Percentiles rank a stretch among this genome's conserved stretches.
These are phyloP conservation scores for Idaea aversata DNA, from an alignment of 2,888 invertebrate species.

Conservation along the genomic window DNA sequence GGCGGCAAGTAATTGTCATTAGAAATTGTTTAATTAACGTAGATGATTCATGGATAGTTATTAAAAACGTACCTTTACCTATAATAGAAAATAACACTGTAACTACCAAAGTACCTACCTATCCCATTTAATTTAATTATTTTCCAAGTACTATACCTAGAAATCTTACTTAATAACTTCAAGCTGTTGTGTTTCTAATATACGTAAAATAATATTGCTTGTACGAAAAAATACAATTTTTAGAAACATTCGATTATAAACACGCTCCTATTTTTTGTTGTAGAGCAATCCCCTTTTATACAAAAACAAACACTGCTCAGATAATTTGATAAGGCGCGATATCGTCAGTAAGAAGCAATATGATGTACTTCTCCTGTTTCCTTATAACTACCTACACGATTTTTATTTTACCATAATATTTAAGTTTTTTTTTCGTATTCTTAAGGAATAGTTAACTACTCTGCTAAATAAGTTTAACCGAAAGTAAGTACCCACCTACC, in stretches of 20 bases:
- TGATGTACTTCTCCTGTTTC: too few relatives aligned
- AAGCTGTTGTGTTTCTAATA: background rate
- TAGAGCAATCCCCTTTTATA: background rate
- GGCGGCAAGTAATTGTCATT: conserved; percentile 15
- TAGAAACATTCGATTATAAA: background rate
- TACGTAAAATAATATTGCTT: background rate
- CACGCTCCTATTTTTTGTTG: background rate
- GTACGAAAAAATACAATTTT: background rate
- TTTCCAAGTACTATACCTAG: background rate
- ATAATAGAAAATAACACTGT: conserved; percentile 10
- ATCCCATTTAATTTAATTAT: background rate
- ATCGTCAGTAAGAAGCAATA: background rate
- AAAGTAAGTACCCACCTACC: too few relatives aligned
- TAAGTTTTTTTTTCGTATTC: too few relatives aligned
- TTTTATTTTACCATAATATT: too few relatives aligned
- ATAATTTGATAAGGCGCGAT: background rate
- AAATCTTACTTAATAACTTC: background rate
- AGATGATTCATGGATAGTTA: conserved; percentile 31
- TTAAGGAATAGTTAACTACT: too few relatives aligned
- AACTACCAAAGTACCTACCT: background rate
- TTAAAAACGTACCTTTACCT: conserved; percentile 26
- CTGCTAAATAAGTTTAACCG: too few relatives aligned
- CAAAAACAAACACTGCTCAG: background rate
- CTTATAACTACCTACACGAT: too few relatives aligned
- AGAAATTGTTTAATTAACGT: conserved; percentile 25